Evolutionary conservation across 1,140 invertebrate genomes (phyloP).

Genomic region (Leptonema lineaticorne): DNA sequence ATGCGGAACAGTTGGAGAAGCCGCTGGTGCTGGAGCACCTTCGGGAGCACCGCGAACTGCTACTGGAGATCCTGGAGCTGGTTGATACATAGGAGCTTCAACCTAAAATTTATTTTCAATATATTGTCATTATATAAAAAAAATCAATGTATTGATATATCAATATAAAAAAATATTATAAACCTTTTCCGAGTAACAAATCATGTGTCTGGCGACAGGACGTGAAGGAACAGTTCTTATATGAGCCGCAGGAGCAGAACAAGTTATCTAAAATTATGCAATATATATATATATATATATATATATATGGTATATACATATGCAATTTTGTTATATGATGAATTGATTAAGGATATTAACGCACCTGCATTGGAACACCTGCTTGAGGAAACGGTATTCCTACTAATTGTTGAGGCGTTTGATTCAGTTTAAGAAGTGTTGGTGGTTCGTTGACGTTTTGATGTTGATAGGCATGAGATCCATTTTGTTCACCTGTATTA

Average conservation of each 20-base stretch:
- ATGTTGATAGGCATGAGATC: constrained; percentile 28
- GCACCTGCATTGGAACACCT: constrained; percentile 39
- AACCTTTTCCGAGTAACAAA: constrained; percentile 41
- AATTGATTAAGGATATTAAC: not conserved
- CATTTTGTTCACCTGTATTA: constrained; percentile 35
- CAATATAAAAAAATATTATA: not conserved
- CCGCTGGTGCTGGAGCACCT: constrained; percentile 46
- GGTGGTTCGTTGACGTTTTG: constrained; percentile 24
- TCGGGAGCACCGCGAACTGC: constrained; percentile 48
- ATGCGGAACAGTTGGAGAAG: constrained; percentile 47
- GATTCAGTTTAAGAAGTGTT: constrained; percentile 30
- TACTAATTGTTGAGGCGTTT: constrained; percentile 33
- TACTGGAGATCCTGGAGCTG: constrained; percentile 47
- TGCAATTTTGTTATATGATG: no score
- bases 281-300: no score
- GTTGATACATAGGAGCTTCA: constrained; percentile 51
- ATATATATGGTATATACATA: no score
- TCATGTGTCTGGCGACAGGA: constrained; percentile 38
- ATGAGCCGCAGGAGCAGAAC: constrained; percentile 34
- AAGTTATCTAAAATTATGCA: constrained; percentile 41
- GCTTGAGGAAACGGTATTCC: constrained; percentile 33
- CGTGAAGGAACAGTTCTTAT: constrained; percentile 35
- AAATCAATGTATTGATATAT: not conserved
- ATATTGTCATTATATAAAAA: not conserved
- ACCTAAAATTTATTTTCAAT: constrained; percentile 44